Evolutionary conservation across 2,888 invertebrate species (phyloP), one percentile per base, ranked within the genome.

Genomic region (Cerceris rybyensis): DNA sequence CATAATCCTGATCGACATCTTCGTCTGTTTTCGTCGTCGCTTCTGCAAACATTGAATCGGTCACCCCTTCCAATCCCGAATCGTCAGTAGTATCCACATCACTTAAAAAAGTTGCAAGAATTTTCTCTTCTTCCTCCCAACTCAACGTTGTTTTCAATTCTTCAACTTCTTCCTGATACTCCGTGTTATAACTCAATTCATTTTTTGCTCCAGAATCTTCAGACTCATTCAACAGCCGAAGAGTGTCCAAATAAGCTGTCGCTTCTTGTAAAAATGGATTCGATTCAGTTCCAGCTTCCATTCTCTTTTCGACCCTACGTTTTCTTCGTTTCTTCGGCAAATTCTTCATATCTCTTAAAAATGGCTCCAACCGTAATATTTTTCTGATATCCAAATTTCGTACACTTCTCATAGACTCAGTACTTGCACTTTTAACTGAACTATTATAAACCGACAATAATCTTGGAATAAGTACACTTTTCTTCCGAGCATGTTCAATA

Each of bases 141-240:
- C 55, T 70, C 13, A 60, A 14, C 0, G 78, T 78, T 49, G 78
- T 78, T 2, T 39, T 39, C 9, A 70, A 39, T 0, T 28, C 6
- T 2, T 78, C 70, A 13, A 67, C 59, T 63, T 78, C 75, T 4
- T 5, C n/a, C 13, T 71, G 58, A 39, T 76, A 13, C 9, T 60
- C 67, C 0, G 67, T 76, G 9, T 76, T 71, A 7, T 64, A 71
- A 0, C 76, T 78, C 17, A 77, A 60, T 6, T 78, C 77, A 0
- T 65, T 68, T 0, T 77, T 70, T 0, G 64, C 14, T 5, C 17
- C 2, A 7, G 77, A 61, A 0, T 58, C 7, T 1, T 52, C 6
- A 1, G 82, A 70, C 6, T 50, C 52, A 6, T n/a, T 0, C 5
- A 82, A 7, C 1, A 77, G 4, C 0, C 0, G 0, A 6, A 75